These are phyloP conservation scores for Carpatolechia fugitivella DNA, from an alignment of 2,888 invertebrate genomes.

Conservation along the genomic window DNA sequence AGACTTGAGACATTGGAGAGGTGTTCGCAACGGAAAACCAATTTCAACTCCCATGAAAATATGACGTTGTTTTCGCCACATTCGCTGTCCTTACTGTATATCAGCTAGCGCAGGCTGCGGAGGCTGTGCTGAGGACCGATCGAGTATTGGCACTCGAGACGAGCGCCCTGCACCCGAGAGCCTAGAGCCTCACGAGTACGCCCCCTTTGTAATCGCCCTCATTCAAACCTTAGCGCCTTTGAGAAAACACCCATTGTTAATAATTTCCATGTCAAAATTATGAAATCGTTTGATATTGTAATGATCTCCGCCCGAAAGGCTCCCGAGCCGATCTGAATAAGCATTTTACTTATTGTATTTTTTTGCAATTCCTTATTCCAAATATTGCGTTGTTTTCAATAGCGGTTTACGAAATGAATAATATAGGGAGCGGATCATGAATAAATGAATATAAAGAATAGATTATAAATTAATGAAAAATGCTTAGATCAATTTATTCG, in stretches of 20 bases:
- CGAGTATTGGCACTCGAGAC: constrained; percentile 65
- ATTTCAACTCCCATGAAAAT: not conserved
- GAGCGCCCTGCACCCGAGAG: constrained; percentile 59
- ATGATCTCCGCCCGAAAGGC: constrained; percentile 26
- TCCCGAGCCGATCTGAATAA: constrained; percentile 19
- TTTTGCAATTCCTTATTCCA: constrained; percentile 8
- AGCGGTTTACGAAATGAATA: constrained; percentile 11
- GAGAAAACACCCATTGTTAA: constrained; percentile 38
- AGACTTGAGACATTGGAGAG: too few species aligned
- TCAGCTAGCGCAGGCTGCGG: constrained; percentile 29
- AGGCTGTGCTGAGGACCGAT: constrained; percentile 45
- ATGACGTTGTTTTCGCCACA: not conserved
- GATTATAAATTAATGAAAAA: not conserved
- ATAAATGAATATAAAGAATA: constrained; percentile 27
- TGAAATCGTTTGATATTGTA: constrained; percentile 41
- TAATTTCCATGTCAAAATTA: constrained; percentile 34
- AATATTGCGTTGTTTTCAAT: constrained; percentile 16
- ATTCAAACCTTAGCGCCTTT: constrained; percentile 34
- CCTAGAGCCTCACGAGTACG: constrained; percentile 24
- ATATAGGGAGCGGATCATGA: constrained; percentile 17
- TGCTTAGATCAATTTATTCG: not conserved
- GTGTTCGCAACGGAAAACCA: too few species aligned
- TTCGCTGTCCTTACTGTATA: constrained; percentile 8
- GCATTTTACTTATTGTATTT: constrained; percentile 15
- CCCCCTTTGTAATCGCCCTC: constrained; percentile 39